Evolutionary conservation across 2,888 invertebrate species (phyloP).

Genomic region (Galerucella pusilla): DNA sequence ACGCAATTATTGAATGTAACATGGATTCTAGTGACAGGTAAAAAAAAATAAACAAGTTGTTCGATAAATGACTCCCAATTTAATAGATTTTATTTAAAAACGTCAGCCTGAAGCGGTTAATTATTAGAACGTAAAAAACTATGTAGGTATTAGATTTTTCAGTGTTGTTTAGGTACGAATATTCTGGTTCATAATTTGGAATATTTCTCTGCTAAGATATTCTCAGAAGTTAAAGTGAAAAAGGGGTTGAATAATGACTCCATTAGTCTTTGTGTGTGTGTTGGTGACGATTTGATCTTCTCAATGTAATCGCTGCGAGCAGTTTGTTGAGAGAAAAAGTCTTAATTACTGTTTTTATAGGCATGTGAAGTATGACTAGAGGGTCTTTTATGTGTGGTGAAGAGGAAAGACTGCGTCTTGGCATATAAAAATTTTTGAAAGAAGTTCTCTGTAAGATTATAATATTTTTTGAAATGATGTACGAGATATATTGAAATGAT

Average conservation of each 20-base stretch:
- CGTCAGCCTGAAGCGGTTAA: background rate
- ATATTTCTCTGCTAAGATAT: background rate
- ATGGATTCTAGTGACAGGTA: too few relatives aligned
- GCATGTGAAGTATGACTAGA: constrained; percentile 1
- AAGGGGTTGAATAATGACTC: constrained; percentile 20
- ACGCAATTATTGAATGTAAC: too few relatives aligned
- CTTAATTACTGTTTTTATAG: constrained; percentile 19
- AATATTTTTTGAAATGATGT: too few relatives aligned
- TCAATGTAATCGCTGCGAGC: constrained; percentile 8
- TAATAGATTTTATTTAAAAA: background rate
- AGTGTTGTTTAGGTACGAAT: constrained; percentile 3
- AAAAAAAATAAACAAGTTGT: background rate
- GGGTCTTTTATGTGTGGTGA: background rate
- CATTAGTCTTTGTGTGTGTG: constrained; percentile 20
- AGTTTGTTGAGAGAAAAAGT: constrained; percentile 13
- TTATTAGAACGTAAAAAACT: background rate
- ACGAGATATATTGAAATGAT: too few relatives aligned
- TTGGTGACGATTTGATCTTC: constrained; percentile 9
- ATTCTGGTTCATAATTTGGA: constrained; percentile 4
- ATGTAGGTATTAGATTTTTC: background rate
- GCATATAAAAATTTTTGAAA: background rate
- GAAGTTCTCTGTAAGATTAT: too few relatives aligned
- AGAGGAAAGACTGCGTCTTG: background rate
- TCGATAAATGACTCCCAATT: background rate
- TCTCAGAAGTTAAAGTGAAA: constrained; percentile 10